Conservation (phyloP, 2,113 vertebrate genomes). For the Neopipo cinnamomea region DNA sequence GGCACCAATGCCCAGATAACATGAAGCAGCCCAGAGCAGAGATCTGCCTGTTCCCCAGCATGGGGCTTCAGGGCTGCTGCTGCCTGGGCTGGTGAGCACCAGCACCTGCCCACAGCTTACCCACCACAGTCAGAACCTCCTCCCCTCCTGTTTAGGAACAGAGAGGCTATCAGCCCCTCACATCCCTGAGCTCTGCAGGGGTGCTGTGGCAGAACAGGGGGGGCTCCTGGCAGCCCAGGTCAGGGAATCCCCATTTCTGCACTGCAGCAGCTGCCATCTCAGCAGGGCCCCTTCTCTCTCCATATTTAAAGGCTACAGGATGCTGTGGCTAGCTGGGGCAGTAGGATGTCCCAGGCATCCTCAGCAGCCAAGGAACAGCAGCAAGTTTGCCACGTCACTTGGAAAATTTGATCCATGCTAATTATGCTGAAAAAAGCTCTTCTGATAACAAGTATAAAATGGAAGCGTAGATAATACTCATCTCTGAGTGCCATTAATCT, state of each 20-base stretch:
- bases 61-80: background rate
- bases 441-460: slow-evolving; percentile 53
- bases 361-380: background rate
- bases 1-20: background rate
- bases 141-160: background rate
- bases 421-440: slow-evolving; percentile 52
- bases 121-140: background rate
- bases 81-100: background rate
- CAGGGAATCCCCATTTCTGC: background rate
- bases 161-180: background rate
- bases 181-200: background rate
- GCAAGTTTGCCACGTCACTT: background rate
- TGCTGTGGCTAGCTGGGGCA: accelerated
- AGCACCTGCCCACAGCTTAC: background rate
- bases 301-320: background rate
- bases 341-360: background rate
- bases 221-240: background rate
- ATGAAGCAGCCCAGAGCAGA: background rate
- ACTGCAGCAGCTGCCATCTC: background rate
- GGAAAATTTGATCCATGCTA: slow-evolving; percentile 45
- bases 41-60: accelerated
- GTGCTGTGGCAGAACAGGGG: background rate
- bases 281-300: background rate
- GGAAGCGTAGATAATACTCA: slow-evolving; percentile 34
- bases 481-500: slow-evolving; percentile 62